Evolutionary conservation across 2,113 vertebrate species (phyloP), one percentile per base, ranked within the genome.

Genomic region (Brachyhypopomus occidentalis): DNA sequence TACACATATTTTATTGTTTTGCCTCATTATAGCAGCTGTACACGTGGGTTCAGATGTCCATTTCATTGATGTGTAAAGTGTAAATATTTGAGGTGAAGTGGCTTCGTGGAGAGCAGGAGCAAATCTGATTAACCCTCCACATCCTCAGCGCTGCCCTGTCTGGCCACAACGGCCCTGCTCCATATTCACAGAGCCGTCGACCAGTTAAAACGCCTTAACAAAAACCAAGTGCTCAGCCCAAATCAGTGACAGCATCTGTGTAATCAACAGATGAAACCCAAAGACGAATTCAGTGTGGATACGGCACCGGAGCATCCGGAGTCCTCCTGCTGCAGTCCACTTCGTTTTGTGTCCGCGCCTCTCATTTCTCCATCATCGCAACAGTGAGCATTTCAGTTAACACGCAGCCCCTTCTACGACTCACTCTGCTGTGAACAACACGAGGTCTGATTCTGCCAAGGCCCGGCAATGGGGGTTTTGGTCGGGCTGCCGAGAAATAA

Each of bases 31-130:
- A 11, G 60, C 52, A 80, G 71, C 36, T 84, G 72, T 60, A 62
- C 30, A 56, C 86, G 82, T 87, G 79, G 85, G 91, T 88, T 91
- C 88, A 90, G 89, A 92, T 92, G 88, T 92, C 91, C 84, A 86
- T 90, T 91, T 90, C 90, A 85, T 84, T 91, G 90, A 92, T 86
- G 90, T 90, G 89, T 90, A 86, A 92, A 90, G 89, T 89, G 88
- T 91, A 93, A 91, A 93, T 92, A 93, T 92, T 93, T 91, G 86
- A 91, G 91, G 89, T 91, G 88, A 89, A 93, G 88, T 86, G 85
- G 84, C 84, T 91, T 92, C 79, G 78, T 85, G 88, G 76, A 87
- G 73, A 89, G 86, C 85, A 87, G 86, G 91, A 88, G 92, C 89
- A 91, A 93, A 93, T 94, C 88, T 87, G 90, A 93, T 93, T 91